phyloP scores from a whole-genome alignment of 2,888 invertebrate genomes.

The Eupithecia vulgata region DNA sequence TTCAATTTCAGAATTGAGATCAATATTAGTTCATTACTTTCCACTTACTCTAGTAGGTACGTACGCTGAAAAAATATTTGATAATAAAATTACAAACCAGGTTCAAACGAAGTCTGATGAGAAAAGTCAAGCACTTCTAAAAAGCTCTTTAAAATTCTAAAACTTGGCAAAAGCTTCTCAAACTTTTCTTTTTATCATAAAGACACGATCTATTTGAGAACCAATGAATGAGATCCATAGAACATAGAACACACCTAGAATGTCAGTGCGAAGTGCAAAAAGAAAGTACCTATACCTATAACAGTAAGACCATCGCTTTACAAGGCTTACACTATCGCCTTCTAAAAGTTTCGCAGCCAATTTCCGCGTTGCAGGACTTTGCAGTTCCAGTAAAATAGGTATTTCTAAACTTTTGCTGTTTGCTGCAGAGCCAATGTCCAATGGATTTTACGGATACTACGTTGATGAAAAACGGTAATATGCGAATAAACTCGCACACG shows the following conservation, averaged over 20 bases:
- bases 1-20: background rate
- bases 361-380: background rate
- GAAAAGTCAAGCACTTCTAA: background rate
- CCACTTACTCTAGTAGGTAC: background rate
- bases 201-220: background rate
- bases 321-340: background rate
- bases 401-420: background rate
- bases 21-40: background rate
- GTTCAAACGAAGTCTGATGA: background rate
- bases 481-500: no score
- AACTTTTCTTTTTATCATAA: background rate
- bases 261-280: background rate
- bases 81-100: background rate
- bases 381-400: background rate
- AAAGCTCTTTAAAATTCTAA: background rate
- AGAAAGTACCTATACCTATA: background rate
- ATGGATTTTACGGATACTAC: background rate
- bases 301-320: background rate
- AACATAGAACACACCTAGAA: background rate
- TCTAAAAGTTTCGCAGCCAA: background rate
- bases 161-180: background rate
- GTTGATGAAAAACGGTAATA: background rate
- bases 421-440: background rate
- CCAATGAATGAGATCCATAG: background rate
- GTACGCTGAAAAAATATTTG: background rate